These are phyloP conservation scores for Oedothorax gibbosus DNA, from an alignment of 1,140 invertebrate species.

Conservation along the genomic window DNA sequence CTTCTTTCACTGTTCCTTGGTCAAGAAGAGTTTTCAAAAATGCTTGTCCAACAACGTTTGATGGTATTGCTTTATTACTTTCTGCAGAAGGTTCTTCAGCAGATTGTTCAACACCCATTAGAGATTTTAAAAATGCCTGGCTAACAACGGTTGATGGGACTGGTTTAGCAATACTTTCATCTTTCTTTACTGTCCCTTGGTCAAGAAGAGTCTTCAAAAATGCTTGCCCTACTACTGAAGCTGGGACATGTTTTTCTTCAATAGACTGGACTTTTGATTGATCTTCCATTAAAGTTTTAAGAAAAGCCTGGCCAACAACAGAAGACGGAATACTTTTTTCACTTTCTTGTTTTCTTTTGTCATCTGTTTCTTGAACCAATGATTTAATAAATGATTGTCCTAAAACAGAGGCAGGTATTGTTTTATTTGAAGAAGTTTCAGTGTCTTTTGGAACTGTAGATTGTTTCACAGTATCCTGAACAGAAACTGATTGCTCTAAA, in stretches of 20 bases:
- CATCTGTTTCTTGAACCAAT: conserved; percentile 7
- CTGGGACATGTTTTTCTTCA: neutral
- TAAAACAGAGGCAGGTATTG: conserved; percentile 35
- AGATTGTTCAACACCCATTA: neutral
- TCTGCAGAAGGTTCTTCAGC: neutral
- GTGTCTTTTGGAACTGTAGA: neutral
- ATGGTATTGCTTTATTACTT: conserved; percentile 16
- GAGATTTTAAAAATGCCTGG: conserved; percentile 25
- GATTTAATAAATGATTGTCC: conserved; percentile 54
- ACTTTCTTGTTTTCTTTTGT: neutral
- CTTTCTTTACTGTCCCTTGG: neutral
- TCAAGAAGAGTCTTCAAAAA: conserved; percentile 21
- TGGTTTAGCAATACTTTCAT: neutral
- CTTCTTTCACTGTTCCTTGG: neutral
- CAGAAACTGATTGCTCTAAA: conserved; percentile 14
- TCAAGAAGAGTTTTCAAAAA: conserved; percentile 38
- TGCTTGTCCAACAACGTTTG: conserved; percentile 40
- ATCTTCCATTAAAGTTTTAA: conserved; percentile 37
- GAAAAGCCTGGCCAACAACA: conserved; percentile 50
- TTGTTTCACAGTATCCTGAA: neutral
- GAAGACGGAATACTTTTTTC: conserved; percentile 26
- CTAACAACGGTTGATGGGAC: conserved; percentile 38
- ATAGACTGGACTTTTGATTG: neutral
- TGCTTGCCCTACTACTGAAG: conserved; percentile 8
- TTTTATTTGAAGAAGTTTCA: neutral